Evolutionary conservation across 1,140 invertebrate species (phyloP), one percentile per base, ranked within the genome.

Genomic region (Hyles vespertilio): DNA sequence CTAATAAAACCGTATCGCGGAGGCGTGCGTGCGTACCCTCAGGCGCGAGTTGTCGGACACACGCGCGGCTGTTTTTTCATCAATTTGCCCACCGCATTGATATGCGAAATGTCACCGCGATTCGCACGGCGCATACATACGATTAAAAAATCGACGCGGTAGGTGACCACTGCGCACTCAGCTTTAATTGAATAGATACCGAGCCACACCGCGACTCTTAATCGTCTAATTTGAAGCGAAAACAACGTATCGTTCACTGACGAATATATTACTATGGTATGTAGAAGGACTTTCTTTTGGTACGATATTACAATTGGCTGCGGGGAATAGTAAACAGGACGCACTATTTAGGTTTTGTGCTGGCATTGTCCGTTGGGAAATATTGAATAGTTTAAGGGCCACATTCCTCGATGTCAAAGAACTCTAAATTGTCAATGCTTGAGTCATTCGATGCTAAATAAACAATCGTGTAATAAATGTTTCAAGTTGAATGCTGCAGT

Each of bases 141-240:
- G 76, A 84, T 85, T 83, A 85, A 89, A 81, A 87, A 89, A 83
- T 85, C 83, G 65, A 59, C 68, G 85, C 82, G 84, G 85, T 84
- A 87, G 84, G 85, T 88, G 76, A 76, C 79, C 72, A 70, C 63
- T 69, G 77, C 79, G 77, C 77, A 81, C 63, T 65, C 73, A 67
- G 84, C 73, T 84, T 88, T 87, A 88, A 88, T 88, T 84, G 70
- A 84, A 88, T 88, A 88, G 85, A 87, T 85, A 72, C 78, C 73
- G 76, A 70, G 66, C 64, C 81, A 79, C 74, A 76, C 55, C 32
- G 52, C 70, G 85, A 83, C 85, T 88, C 79, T 64, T 88, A 88
- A 88, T 88, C 79, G 85, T 84, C 85, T 88, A 83, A 88, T 88
- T 88, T 88, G 82, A 78, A 79, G 80, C 85, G 84, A 88, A 88